Evolutionary conservation across 2,113 vertebrate species (phyloP).

Genomic region (Daboia siamensis): DNA sequence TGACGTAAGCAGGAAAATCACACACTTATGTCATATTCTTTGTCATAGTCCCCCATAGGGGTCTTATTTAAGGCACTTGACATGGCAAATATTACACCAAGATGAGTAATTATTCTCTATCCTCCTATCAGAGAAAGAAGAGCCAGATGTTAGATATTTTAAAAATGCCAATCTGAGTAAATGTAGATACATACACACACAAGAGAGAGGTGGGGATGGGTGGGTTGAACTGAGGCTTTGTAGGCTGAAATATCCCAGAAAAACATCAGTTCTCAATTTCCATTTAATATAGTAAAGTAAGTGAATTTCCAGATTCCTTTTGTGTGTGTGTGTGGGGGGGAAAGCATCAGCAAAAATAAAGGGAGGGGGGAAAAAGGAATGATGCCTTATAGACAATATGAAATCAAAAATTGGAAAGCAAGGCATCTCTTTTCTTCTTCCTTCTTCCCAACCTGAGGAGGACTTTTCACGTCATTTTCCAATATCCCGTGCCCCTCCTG

Average conservation of each 20-base stretch:
- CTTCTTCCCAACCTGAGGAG: background rate
- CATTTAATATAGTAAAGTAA: background rate
- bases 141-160: background rate
- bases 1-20: background rate
- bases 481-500: too few relatives aligned
- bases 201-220: background rate
- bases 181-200: background rate
- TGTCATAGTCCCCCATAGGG: background rate
- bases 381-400: background rate
- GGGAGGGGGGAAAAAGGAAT: background rate
- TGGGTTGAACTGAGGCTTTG: too few relatives aligned
- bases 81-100: background rate
- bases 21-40: background rate
- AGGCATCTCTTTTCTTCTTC: background rate
- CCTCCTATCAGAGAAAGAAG: background rate
- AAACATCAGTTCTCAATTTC: background rate
- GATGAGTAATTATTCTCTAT: background rate
- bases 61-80: background rate
- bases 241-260: background rate
- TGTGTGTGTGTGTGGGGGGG: background rate
- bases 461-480: background rate
- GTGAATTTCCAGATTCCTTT: background rate
- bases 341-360: background rate
- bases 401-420: background rate
- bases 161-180: background rate